Evolutionary conservation across 2,797 vertebrate species (phyloP).

Genomic region (Anguilla pacifica): DNA sequence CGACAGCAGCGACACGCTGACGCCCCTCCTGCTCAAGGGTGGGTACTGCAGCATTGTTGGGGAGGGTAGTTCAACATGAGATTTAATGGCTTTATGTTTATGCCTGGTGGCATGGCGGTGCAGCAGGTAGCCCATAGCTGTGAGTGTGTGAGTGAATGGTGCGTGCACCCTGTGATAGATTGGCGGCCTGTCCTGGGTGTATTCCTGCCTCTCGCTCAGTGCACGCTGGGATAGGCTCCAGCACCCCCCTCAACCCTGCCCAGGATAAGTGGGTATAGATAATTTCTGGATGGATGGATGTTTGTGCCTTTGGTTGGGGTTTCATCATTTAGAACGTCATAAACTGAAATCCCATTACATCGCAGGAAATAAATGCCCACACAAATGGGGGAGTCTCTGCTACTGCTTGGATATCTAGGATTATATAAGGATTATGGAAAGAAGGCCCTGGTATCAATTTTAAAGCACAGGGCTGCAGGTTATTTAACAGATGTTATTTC

Average conservation of each 20-base stretch:
- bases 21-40: constrained; percentile 66
- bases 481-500: constrained; percentile 10
- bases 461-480: not conserved
- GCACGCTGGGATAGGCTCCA: too few species aligned
- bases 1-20: constrained; percentile 59
- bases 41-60: not conserved
- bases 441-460: not conserved
- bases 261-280: too few species aligned
- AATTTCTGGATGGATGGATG: not conserved
- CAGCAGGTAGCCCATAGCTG: too few species aligned
- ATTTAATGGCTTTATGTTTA: not conserved
- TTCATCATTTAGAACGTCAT: not conserved
- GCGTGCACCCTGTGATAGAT: too few species aligned
- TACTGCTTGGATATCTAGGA: not conserved
- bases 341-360: not conserved
- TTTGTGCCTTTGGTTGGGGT: not conserved
- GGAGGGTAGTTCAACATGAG: not conserved
- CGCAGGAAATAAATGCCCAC: not conserved
- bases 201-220: too few species aligned
- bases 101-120: too few species aligned
- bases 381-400: constrained; percentile 4
- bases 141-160: too few species aligned
- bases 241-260: too few species aligned
- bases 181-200: too few species aligned
- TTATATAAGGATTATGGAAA: constrained; percentile 3